phyloP scores from a whole-genome alignment of 1,140 invertebrate species.

The Bilobella aurantiaca region DNA sequence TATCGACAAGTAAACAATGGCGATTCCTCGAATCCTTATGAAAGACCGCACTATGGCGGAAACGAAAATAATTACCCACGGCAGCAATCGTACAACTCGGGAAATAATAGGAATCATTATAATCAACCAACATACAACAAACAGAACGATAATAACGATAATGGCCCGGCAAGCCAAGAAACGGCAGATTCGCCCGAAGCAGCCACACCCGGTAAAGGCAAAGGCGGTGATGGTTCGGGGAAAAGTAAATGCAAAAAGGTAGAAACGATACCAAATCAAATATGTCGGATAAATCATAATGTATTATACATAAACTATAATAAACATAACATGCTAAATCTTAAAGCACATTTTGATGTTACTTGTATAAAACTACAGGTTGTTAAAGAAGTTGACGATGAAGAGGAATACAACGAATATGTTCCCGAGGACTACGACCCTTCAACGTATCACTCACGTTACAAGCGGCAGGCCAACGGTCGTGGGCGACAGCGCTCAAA shows the following conservation, averaged over 20 bases:
- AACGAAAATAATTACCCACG: constrained; percentile 15
- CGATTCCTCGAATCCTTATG: constrained; percentile 12
- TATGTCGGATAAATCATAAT: background rate
- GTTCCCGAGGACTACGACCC: constrained; percentile 32
- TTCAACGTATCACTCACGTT: constrained; percentile 22
- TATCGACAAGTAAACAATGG: constrained; percentile 21
- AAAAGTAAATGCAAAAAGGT: constrained; percentile 31
- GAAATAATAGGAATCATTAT: too few relatives aligned
- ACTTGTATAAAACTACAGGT: constrained; percentile 12
- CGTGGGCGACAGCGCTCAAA: background rate
- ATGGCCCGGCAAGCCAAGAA: constrained; percentile 13
- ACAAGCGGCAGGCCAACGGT: constrained; percentile 26
- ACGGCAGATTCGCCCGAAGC: constrained; percentile 13
- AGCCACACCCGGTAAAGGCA: constrained; percentile 4
- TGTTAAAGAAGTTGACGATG: constrained; percentile 26
- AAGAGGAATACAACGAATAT: constrained; percentile 19
- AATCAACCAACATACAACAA: background rate
- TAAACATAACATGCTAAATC: background rate
- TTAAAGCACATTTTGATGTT: background rate
- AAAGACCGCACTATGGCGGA: constrained; percentile 14
- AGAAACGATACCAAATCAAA: background rate
- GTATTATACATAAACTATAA: background rate
- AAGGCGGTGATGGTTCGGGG: constrained; percentile 11
- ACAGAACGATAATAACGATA: background rate
- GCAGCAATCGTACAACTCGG: background rate